Evolutionary conservation across 2,888 invertebrate species (phyloP).

Genomic region (Xylocampa areola): DNA sequence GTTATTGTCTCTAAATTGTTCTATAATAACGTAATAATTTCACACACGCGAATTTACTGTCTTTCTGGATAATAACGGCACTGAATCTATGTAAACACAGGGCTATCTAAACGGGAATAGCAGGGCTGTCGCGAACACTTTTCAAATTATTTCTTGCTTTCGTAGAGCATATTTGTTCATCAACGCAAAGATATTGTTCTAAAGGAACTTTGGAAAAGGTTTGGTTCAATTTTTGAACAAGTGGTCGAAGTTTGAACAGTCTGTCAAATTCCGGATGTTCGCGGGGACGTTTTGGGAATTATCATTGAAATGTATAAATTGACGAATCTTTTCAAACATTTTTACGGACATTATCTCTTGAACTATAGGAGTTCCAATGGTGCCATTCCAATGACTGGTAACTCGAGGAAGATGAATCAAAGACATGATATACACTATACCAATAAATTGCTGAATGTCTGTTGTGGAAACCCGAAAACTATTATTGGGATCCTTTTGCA

Average conservation of each 20-base stretch:
- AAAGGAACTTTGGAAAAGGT: conserved; percentile 28
- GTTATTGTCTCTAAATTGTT: too few relatives aligned
- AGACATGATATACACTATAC: background rate
- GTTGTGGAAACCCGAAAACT: background rate
- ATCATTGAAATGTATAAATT: conserved; percentile 41
- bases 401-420: background rate
- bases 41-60: too few relatives aligned
- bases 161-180: conserved; percentile 61
- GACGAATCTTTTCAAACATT: conserved; percentile 7
- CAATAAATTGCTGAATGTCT: background rate
- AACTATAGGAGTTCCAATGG: background rate
- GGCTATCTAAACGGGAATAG: too few relatives aligned
- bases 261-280: conserved; percentile 29
- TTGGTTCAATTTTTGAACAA: conserved; percentile 20
- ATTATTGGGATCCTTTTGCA: background rate
- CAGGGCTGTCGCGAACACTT: too few relatives aligned
- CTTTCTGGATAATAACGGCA: too few relatives aligned
- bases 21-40: too few relatives aligned
- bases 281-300: conserved; percentile 28
- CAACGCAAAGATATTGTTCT: conserved; percentile 43
- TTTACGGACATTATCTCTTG: conserved; percentile 10
- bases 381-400: background rate
- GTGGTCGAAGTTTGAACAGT: conserved; percentile 30
- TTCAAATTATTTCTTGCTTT: too few relatives aligned
- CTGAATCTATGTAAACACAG: too few relatives aligned